A percentile compares a stretch with the other conserved stretches of the same genome.
Conservation (phyloP, 2,113 vertebrate species). For the Lontra canadensis region DNA sequence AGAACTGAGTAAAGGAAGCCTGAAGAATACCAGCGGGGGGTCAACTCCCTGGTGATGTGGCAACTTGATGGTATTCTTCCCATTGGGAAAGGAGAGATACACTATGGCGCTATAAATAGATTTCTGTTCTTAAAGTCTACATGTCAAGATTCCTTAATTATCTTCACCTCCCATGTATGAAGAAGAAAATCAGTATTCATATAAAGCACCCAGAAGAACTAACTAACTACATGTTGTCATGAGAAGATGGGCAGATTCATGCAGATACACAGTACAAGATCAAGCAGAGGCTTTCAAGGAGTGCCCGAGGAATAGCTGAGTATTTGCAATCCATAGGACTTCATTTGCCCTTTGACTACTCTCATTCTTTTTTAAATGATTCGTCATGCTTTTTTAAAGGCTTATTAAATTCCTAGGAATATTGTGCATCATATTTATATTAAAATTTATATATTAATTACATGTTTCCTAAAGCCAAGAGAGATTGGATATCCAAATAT, state of each 20-base stretch:
- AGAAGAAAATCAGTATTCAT: not conserved
- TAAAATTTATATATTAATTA: not conserved
- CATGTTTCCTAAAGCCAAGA: not conserved
- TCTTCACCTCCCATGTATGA: not conserved
- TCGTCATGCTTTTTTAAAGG: not conserved
- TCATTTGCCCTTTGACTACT: not conserved
- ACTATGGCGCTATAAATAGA: not conserved
- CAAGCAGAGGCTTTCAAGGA: not conserved
- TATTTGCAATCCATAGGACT: not conserved
- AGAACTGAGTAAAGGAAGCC: not conserved
- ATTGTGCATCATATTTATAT: not conserved
- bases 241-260: not conserved
- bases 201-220: not conserved
- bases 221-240: not conserved
- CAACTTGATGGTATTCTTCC: not conserved
- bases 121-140: not conserved
- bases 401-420: not conserved
- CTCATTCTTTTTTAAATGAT: not conserved
- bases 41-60: not conserved
- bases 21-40: not conserved
- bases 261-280: not conserved
- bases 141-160: not conserved
- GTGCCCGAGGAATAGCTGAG: not conserved
- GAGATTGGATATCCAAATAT: not conserved
- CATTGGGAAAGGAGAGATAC: too few relatives aligned